Evolutionary conservation across 92 coral and sea anemone genomes (phyloP).

Genomic region (Siderastrea siderea): DNA sequence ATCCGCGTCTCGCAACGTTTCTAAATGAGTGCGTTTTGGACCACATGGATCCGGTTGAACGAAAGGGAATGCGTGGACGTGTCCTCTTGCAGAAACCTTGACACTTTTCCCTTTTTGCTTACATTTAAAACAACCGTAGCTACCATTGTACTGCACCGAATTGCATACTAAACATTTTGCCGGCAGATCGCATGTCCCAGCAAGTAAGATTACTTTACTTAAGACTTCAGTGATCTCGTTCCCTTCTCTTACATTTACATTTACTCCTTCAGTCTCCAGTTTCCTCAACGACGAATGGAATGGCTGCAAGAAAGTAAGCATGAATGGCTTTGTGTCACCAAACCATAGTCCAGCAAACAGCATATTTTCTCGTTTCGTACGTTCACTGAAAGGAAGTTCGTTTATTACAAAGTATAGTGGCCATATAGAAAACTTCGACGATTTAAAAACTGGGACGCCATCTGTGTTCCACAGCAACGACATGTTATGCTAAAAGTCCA

Average conservation of each 20-base stretch:
- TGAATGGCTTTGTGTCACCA: conserved; percentile 68
- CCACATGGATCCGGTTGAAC: conserved; percentile 45
- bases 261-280: conserved; percentile 56
- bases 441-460: conserved; percentile 68
- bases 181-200: conserved; percentile 68
- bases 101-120: conserved; percentile 65
- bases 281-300: conserved; percentile 52
- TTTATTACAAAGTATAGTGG: conserved; percentile 68
- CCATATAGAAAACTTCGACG: conserved; percentile 74
- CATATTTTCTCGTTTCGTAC: conserved; percentile 69
- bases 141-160: conserved; percentile 57
- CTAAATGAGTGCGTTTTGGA: conserved; percentile 46
- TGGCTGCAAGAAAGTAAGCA: conserved; percentile 71
- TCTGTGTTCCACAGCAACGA: conserved; percentile 68
- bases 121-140: conserved; percentile 68
- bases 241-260: conserved; percentile 19
- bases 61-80: conserved; percentile 66
- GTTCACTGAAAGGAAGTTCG: conserved; percentile 69
- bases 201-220: conserved; percentile 62
- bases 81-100: conserved; percentile 62
- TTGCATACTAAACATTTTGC: conserved; percentile 75
- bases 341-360: conserved; percentile 77
- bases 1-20: conserved; percentile 54
- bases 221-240: conserved; percentile 6
- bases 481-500: conserved; percentile 52